A percentile compares a stretch with the other conserved stretches of the same genome.
These are phyloP conservation scores for Thecophora atra DNA, from an alignment of 2,888 invertebrate species.

Conservation along the genomic window DNA sequence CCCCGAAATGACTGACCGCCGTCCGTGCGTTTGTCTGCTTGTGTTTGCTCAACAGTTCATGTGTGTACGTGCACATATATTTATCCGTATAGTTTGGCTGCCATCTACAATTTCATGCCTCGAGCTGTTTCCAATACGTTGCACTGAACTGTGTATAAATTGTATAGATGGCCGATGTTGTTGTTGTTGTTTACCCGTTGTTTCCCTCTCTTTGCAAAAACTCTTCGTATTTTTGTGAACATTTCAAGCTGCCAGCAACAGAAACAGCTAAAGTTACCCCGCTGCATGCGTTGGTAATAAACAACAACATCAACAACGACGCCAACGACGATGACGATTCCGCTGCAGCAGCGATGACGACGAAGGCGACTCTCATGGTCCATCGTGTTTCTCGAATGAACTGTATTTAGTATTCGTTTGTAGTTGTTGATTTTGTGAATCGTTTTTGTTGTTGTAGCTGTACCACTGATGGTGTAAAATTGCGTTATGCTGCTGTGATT, in stretches of 20 bases:
- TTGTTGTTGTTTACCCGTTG: slow-evolving; percentile 16
- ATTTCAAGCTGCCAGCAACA: slow-evolving; percentile 1
- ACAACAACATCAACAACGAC: background rate
- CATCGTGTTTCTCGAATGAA: background rate
- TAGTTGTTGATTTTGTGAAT: slow-evolving; percentile 14
- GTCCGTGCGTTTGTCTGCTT: background rate
- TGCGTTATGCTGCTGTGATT: slow-evolving; percentile 35
- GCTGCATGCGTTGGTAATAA: background rate
- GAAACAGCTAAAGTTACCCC: background rate
- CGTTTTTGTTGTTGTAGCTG: background rate
- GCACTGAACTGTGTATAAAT: background rate
- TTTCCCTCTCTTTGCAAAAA: background rate
- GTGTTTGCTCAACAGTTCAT: background rate
- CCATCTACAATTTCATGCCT: slow-evolving; percentile 28
- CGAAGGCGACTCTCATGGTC: background rate
- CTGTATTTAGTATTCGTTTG: background rate
- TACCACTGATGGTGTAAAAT: slow-evolving; percentile 21
- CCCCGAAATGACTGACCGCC: background rate
- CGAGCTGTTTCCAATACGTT: slow-evolving; percentile 23
- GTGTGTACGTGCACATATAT: background rate
- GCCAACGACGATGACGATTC: background rate
- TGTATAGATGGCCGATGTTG: background rate
- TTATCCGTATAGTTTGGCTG: background rate
- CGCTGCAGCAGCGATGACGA: background rate
- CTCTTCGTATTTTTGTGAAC: background rate